A percentile compares a stretch with the other conserved stretches of the same genome.
These are phyloP conservation scores for Brevimyrus niger DNA, from an alignment of 2,113 vertebrate genomes.

Conservation along the genomic window DNA sequence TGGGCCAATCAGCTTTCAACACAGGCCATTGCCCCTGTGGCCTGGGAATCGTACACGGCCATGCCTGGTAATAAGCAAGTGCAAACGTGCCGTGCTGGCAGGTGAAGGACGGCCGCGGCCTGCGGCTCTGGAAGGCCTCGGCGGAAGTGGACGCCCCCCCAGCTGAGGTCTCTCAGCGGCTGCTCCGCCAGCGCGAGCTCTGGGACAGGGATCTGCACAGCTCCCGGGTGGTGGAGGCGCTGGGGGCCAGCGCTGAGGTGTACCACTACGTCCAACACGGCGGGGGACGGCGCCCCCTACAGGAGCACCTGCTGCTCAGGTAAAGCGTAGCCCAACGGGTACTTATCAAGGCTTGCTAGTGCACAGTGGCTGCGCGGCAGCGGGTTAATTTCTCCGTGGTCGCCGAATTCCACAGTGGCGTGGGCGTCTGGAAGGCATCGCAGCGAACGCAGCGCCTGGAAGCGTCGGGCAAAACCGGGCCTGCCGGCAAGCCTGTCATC, in stretches of 20 bases:
- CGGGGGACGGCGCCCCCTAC: conserved; percentile 40
- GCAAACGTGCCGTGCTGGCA: conserved; percentile 22
- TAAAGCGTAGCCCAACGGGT: conserved; percentile 30
- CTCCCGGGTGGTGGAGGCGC: conserved; percentile 48
- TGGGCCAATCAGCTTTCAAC: not conserved
- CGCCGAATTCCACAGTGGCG: not conserved
- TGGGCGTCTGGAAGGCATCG: not conserved
- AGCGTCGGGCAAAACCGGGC: not conserved
- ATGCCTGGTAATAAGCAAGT: not conserved
- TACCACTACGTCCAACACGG: conserved; percentile 54
- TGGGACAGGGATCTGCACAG: conserved; percentile 55
- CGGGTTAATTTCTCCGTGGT: not conserved
- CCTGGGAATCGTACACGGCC: not conserved
- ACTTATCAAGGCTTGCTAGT: not conserved
- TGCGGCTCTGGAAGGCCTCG: conserved; percentile 60
- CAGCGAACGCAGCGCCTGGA: not conserved
- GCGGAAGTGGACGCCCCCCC: conserved; percentile 58
- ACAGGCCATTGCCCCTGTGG: not conserved
- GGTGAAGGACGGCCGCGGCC: conserved; percentile 53
- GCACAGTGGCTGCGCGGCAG: not conserved
- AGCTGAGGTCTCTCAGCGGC: conserved; percentile 51
- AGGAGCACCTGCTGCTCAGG: conserved; percentile 64
- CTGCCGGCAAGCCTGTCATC: not conserved
- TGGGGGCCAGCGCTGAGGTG: conserved; percentile 58
- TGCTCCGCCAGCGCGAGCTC: conserved; percentile 54